Conservation (phyloP, 2,797 vertebrate species). For the Hipposideros larvatus region DNA sequence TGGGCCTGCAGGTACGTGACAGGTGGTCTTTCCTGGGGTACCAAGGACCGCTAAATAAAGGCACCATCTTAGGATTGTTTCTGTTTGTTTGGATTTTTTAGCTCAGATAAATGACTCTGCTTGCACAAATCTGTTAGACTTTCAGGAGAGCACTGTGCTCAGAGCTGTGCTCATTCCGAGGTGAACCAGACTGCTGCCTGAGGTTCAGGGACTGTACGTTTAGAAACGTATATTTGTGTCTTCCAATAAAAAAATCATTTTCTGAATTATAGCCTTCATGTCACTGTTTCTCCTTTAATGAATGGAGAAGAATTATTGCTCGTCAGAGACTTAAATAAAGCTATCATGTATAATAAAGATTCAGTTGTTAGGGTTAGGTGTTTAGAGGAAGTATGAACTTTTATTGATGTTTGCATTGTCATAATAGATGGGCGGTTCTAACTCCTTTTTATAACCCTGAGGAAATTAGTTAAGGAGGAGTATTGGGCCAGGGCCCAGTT, state of each 20-base stretch:
- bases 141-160: background rate
- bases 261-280: constrained; percentile 42
- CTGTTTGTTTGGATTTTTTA: background rate
- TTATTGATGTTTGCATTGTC: constrained; percentile 62
- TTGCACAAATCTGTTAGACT: background rate
- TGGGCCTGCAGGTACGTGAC: constrained; percentile 96
- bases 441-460: constrained; percentile 43
- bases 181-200: background rate
- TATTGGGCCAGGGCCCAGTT: background rate
- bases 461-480: background rate
- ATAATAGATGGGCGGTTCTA: background rate
- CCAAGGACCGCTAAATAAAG: background rate
- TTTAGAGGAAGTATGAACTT: constrained; percentile 57
- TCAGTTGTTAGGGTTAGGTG: constrained; percentile 40
- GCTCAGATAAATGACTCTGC: background rate
- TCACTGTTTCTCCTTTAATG: constrained; percentile 23
- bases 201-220: background rate
- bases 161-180: background rate
- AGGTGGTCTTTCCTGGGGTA: constrained; percentile 1
- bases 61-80: background rate
- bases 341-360: background rate
- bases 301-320: constrained; percentile 24
- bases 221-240: background rate
- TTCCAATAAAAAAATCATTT: constrained; percentile 18
- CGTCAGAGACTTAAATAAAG: background rate